A percentile compares a stretch with the other conserved stretches of the same genome.
phyloP scores from a whole-genome alignment of 2,888 invertebrate species.

The Lycocerus yunnanus region DNA sequence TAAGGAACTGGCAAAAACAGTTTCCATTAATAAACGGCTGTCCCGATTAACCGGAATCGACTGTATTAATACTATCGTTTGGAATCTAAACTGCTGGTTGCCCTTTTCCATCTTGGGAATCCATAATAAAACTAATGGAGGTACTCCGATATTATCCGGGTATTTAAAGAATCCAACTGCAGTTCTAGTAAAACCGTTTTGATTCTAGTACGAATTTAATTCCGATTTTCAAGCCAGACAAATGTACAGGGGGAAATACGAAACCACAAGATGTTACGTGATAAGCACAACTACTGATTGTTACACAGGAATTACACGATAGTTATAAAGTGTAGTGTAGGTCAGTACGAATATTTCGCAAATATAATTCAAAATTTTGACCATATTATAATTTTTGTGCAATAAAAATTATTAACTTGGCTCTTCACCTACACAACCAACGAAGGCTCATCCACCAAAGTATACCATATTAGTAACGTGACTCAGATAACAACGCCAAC shows the following conservation, averaged over 20 bases:
- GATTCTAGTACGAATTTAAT: background rate
- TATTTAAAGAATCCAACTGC: background rate
- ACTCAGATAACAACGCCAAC: background rate
- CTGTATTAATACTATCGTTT: no score
- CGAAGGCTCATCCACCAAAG: no score
- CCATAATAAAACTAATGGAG: background rate
- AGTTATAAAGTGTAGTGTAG: background rate
- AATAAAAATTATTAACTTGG: no score
- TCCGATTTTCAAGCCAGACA: background rate
- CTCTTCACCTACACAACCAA: no score
- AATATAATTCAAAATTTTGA: no score
- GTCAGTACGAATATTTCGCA: no score
- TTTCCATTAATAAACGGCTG: no score
- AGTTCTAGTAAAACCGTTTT: background rate
- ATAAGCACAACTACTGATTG: background rate
- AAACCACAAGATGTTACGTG: background rate
- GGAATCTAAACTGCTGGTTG: background rate
- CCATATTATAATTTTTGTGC: no score
- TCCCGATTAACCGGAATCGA: no score
- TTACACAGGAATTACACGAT: background rate
- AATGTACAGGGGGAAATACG: background rate
- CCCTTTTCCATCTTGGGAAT: background rate
- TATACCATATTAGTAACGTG: no score
- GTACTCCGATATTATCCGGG: background rate
- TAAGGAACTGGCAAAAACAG: no score